Percentiles rank a stretch among this genome's conserved stretches.
Evolutionary conservation across 1,140 invertebrate genomes (phyloP).

Genomic region (Carposina sasakii): DNA sequence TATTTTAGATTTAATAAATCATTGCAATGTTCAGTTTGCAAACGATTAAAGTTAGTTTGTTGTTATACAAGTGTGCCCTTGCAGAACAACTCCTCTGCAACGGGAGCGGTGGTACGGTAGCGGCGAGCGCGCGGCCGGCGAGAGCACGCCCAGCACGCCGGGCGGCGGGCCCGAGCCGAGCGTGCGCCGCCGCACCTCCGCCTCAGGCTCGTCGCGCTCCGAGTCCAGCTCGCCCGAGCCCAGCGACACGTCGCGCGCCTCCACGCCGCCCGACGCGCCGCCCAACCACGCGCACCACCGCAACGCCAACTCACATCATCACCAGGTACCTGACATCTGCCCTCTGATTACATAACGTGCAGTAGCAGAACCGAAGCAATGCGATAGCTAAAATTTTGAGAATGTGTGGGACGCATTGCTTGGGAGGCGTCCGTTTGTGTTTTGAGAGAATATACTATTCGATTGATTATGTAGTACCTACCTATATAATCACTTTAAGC

Average conservation of each 20-base stretch:
- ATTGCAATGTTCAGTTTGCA: no score
- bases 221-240: constrained; percentile 57
- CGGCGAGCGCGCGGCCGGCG: constrained; percentile 38
- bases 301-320: constrained; percentile 35
- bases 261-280: constrained; percentile 48
- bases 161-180: constrained; percentile 45
- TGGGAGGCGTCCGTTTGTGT: no score
- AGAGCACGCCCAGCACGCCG: constrained; percentile 59
- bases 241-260: constrained; percentile 58
- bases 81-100: constrained; percentile 51
- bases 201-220: constrained; percentile 54
- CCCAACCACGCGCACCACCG: constrained; percentile 35
- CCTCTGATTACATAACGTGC: no score
- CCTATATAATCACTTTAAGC: constrained; percentile 38
- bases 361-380: no score
- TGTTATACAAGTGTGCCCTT: constrained; percentile 15
- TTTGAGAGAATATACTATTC: no score
- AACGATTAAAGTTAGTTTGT: no score
- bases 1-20: no score
- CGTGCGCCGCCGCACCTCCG: constrained; percentile 48
- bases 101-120: constrained; percentile 25
- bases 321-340: no score
- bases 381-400: no score
- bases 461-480: constrained; percentile 5
- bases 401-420: no score